Percentiles rank a stretch among this genome's conserved stretches.
These are phyloP conservation scores for Alosa alosa DNA, from an alignment of 2,113 vertebrate genomes.

Conservation along the genomic window DNA sequence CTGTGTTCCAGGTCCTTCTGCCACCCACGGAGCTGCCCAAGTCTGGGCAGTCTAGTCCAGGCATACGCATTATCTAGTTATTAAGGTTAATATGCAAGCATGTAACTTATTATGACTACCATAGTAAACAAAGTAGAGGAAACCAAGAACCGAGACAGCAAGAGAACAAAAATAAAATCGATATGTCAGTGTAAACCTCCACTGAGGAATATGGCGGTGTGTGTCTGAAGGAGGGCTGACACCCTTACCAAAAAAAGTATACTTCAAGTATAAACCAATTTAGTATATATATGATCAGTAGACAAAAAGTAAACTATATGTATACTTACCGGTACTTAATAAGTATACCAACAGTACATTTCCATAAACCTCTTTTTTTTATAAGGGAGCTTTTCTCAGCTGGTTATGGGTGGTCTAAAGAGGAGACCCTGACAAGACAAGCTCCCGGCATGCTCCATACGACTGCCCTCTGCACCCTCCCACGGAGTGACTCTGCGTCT, in stretches of 20 bases:
- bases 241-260: no score
- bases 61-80: neutral
- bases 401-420: neutral
- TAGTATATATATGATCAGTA: no score
- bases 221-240: neutral
- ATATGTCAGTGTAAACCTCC: neutral
- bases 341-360: no score
- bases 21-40: neutral
- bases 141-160: neutral
- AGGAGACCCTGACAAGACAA: neutral
- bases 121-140: neutral
- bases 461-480: neutral
- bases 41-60: neutral
- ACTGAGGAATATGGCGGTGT: neutral
- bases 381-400: neutral
- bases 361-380: no score
- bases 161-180: neutral
- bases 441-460: neutral
- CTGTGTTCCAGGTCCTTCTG: neutral
- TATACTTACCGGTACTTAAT: no score
- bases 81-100: neutral
- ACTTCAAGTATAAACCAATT: no score
- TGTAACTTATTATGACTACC: neutral
- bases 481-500: neutral
- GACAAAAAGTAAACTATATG: no score